Evolutionary conservation across 2,888 invertebrate genomes (phyloP), one percentile per base, ranked within the genome.

Genomic region (Cartodere bifasciata): DNA sequence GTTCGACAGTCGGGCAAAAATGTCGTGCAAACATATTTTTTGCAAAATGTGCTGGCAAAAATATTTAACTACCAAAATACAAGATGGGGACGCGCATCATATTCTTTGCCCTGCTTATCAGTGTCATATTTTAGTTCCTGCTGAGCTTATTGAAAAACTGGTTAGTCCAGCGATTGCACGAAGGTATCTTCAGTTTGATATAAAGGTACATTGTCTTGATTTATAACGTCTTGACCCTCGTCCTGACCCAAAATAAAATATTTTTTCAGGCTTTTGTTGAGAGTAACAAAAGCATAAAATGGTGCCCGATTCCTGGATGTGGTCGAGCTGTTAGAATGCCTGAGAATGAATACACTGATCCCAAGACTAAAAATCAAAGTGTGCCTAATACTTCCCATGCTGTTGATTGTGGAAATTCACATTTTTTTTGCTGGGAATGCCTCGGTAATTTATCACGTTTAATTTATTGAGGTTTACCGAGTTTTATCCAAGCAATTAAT

Each of bases 371-470:
- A 22, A 51, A 48, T 35, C 55, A 55, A 45, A 35, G 47, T 14
- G 44, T 50, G 20, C 52, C 51, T 45, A 56, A 37, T 48, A 65
- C 68, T 6, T 70, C 70, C 2, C 68, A 72, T 43, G 71, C 75
- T 4, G 76, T 77, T 11, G 75, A 75, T 52, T 77, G 76, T 52
- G 75, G 75, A n/a, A 70, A 68, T 48, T 72, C 72, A 6, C 77
- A 77, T 50, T 70, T 72, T 49, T 77, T 75, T 53, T 77, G 77
- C 47, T 77, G 75, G 75, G 73, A 62, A 51, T 63, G 63, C 37
- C 48, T 63, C 35, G 61, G 60, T 59, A 44, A 38, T n/a, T n/a
- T n/a, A n/a, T n/a, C n/a, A 3, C 7, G 10, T 9, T 10, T 17
- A 4, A 16, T 28, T 15, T 10, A 13, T 12, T 11, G 10, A 9